A percentile compares a stretch with the other conserved stretches of the same genome.
Conservation (phyloP, 2,888 invertebrate species). For the Ochropleura plecta region DNA sequence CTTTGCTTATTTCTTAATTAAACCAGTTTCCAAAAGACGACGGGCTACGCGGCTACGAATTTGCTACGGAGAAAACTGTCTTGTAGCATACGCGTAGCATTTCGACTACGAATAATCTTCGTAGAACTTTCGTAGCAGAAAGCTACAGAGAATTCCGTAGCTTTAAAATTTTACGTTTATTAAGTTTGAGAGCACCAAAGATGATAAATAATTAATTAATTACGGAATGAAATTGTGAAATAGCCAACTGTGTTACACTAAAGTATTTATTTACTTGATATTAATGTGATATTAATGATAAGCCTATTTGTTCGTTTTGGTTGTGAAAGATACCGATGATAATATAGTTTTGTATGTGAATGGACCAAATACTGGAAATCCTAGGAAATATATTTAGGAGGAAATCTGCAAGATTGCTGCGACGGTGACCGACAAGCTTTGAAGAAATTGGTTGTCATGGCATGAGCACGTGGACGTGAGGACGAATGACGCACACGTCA, state of each 20-base stretch:
- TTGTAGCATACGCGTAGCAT: conserved; percentile 40
- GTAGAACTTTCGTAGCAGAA: conserved; percentile 58
- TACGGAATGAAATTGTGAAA: no score
- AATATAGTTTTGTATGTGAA: no score
- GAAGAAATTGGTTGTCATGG: no score
- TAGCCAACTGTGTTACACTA: no score
- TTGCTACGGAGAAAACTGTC: conserved; percentile 47
- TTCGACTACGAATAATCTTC: conserved; percentile 42
- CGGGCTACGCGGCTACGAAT: conserved; percentile 30
- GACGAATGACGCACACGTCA: neutral
- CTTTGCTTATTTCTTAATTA: neutral
- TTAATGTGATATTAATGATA: neutral
- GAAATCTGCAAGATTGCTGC: neutral
- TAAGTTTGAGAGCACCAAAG: neutral
- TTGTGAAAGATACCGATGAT: neutral
- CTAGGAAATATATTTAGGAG: neutral
- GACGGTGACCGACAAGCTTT: neutral
- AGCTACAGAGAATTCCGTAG: conserved; percentile 22
- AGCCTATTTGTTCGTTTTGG: neutral
- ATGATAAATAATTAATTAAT: no score
- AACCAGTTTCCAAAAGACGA: neutral
- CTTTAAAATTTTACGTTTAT: neutral
- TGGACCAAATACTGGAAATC: neutral
- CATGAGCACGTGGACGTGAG: neutral
- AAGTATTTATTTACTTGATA: no score